phyloP scores from a whole-genome alignment of 2,888 invertebrate genomes.

The Rhingia rostrata region DNA sequence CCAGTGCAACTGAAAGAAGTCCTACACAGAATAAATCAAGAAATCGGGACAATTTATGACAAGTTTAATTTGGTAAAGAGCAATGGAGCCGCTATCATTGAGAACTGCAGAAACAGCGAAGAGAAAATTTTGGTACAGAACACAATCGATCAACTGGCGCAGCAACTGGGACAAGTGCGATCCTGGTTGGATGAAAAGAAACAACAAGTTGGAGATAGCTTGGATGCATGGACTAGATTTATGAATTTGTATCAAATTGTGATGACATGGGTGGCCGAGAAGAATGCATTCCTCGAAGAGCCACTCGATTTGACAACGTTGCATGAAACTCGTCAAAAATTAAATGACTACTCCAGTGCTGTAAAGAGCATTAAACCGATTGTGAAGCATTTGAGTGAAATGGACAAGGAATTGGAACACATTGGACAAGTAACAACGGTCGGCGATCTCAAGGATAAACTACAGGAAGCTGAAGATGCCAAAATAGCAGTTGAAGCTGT shows the following conservation, averaged over 20 bases:
- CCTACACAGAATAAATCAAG: conserved; percentile 89
- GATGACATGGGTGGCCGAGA: conserved; percentile 92
- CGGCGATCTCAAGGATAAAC: conserved; percentile 92
- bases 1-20: conserved; percentile 91
- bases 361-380: conserved; percentile 95
- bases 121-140: conserved; percentile 90
- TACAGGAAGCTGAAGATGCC: conserved; percentile 93
- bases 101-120: conserved; percentile 90
- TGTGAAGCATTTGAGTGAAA: conserved; percentile 93
- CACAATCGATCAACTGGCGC: conserved; percentile 89
- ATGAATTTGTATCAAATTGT: conserved; percentile 91
- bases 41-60: conserved; percentile 88
- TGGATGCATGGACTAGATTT: conserved; percentile 95
- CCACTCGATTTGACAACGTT: conserved; percentile 90
- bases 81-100: conserved; percentile 90
- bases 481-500: conserved; percentile 93
- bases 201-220: conserved; percentile 91
- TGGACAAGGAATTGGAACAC: conserved; percentile 94
- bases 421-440: conserved; percentile 93
- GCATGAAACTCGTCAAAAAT: conserved; percentile 91
- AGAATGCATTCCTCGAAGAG: conserved; percentile 90
- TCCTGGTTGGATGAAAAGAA: conserved; percentile 92
- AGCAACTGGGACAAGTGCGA: conserved; percentile 90
- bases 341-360: conserved; percentile 94
- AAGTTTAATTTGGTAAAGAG: conserved; percentile 90